These are phyloP conservation scores for Bombus waltoni DNA, from an alignment of 1,140 invertebrate genomes.

Conservation along the genomic window DNA sequence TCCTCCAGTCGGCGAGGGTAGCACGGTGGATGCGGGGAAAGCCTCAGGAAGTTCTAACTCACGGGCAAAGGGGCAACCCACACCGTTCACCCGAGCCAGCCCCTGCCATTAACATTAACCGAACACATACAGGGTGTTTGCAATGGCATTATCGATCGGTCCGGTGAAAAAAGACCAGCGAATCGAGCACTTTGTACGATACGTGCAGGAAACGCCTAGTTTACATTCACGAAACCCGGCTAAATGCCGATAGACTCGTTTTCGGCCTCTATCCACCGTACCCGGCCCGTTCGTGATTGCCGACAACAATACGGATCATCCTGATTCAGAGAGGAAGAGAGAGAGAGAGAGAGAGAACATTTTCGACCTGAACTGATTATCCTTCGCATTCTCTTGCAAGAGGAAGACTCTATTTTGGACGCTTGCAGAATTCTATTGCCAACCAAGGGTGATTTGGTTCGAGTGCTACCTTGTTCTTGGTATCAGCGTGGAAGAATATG, in stretches of 20 bases:
- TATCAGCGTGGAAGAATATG: neutral
- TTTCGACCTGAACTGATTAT: neutral
- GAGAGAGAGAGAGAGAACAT: neutral
- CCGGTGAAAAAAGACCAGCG: conserved; percentile 69
- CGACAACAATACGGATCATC: conserved; percentile 42
- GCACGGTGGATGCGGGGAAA: conserved; percentile 70
- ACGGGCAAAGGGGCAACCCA: conserved; percentile 69
- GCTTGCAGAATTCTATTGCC: neutral
- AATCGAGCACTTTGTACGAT: conserved; percentile 71
- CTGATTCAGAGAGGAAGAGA: neutral
- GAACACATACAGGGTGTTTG: conserved; percentile 72
- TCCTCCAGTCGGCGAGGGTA: conserved; percentile 49
- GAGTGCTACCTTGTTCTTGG: neutral
- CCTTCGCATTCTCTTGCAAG: no score
- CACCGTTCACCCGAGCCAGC: conserved; percentile 61
- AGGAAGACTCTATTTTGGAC: neutral
- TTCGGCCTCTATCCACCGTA: conserved; percentile 44
- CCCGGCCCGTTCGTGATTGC: conserved; percentile 35
- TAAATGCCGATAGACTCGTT: conserved; percentile 70
- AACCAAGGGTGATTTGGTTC: neutral
- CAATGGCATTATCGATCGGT: conserved; percentile 73
- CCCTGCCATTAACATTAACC: conserved; percentile 78
- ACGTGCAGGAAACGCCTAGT: conserved; percentile 70
- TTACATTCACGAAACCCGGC: conserved; percentile 69
- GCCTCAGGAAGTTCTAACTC: conserved; percentile 78